These are phyloP conservation scores for Glaucomys volans DNA, from an alignment of 2,113 vertebrate species.

Conservation along the genomic window DNA sequence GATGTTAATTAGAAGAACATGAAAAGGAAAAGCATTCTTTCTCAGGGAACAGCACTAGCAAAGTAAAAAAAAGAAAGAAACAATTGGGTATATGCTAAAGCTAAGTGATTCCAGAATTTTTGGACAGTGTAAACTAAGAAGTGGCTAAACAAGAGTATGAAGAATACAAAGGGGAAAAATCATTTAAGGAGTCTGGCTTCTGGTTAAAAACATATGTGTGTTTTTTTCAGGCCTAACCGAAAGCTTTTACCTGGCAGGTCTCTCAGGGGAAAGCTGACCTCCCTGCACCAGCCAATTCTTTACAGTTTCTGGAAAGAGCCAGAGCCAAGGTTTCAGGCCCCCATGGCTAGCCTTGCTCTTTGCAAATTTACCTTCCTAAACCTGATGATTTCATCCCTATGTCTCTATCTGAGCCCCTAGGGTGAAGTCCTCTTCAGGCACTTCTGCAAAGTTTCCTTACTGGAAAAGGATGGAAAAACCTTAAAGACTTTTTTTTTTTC, in stretches of 20 bases:
- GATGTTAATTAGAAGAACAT: slow-evolving; percentile 7
- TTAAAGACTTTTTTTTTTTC: background rate
- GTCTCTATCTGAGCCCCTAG: background rate
- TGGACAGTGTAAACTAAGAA: background rate
- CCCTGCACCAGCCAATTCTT: background rate
- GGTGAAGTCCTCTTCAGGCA: background rate
- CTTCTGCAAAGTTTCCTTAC: background rate
- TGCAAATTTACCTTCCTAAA: background rate
- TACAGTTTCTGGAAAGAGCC: background rate
- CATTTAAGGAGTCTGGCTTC: background rate
- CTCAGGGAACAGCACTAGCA: slow-evolving; percentile 4
- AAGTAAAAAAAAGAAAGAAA: slow-evolving; percentile 39
- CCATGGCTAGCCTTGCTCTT: background rate
- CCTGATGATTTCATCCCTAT: background rate
- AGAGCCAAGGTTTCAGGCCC: background rate
- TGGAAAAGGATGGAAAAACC: background rate
- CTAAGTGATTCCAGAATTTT: slow-evolving; percentile 1
- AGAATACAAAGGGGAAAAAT: background rate
- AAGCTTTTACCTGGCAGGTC: background rate
- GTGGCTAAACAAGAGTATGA: background rate
- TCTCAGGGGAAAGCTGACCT: background rate
- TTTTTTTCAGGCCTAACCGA: background rate
- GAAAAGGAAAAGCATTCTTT: slow-evolving; percentile 56
- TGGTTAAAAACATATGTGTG: background rate
- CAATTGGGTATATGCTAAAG: background rate